Conservation (phyloP, 2,888 invertebrate species). For the Sicus ferrugineus region DNA sequence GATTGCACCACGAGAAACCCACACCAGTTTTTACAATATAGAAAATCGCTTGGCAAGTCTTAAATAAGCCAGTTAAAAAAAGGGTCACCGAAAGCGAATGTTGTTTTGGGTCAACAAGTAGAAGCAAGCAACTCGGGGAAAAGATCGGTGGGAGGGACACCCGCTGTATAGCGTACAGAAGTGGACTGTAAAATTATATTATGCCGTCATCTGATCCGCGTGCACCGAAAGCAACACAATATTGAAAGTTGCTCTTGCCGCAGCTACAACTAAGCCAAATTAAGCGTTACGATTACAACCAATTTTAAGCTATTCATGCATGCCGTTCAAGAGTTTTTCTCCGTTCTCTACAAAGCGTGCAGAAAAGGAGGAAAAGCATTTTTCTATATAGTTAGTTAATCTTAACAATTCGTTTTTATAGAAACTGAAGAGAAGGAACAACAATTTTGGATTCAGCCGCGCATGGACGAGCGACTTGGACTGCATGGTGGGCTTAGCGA, state of each 20-base stretch:
- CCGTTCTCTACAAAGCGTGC: not conserved
- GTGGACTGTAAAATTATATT: not conserved
- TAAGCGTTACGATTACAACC: not conserved
- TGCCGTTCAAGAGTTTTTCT: not conserved
- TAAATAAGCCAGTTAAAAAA: not conserved
- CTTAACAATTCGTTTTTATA: not conserved
- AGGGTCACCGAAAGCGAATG: not conserved
- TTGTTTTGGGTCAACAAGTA: not conserved
- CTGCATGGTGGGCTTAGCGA: too few relatives aligned
- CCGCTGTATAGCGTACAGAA: not conserved
- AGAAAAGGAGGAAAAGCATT: not conserved
- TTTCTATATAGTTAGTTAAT: not conserved
- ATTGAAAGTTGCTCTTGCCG: not conserved
- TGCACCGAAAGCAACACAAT: not conserved
- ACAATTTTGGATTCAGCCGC: not conserved
- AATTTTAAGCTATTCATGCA: not conserved
- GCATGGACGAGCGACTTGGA: not conserved
- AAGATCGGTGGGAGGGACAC: not conserved
- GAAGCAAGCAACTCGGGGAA: not conserved
- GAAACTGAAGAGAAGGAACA: too few relatives aligned
- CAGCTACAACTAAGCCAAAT: not conserved
- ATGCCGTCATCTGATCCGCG: not conserved
- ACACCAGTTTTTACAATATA: not conserved
- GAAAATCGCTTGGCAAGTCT: not conserved
- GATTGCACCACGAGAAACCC: too few relatives aligned